A percentile compares a stretch with the other conserved stretches of the same genome.
These are phyloP conservation scores for Malurus cyaneus DNA, from an alignment of 2,113 vertebrate genomes.

Conservation along the genomic window DNA sequence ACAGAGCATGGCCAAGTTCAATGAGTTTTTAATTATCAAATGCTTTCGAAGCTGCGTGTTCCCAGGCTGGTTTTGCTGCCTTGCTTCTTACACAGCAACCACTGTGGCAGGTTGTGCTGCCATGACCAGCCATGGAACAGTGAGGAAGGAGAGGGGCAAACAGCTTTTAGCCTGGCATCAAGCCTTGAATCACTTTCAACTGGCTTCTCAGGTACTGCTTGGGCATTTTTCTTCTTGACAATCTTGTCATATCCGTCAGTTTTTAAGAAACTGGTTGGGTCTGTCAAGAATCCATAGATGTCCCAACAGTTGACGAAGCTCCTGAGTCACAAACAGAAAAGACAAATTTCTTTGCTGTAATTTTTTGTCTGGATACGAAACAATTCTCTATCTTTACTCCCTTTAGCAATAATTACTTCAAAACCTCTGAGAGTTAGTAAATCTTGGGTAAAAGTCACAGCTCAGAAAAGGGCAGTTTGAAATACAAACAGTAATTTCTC, in stretches of 20 bases:
- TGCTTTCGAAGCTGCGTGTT: background rate
- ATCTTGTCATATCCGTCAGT: background rate
- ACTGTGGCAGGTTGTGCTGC: background rate
- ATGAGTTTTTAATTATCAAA: background rate
- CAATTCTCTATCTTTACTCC: background rate
- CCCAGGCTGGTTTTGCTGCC: background rate
- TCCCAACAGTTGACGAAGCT: background rate
- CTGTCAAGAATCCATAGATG: background rate
- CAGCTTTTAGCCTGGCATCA: background rate
- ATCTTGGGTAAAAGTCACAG: slow-evolving; percentile 33
- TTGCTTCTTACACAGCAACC: background rate
- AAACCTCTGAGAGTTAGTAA: background rate
- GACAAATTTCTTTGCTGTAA: background rate
- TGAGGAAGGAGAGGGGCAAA: background rate
- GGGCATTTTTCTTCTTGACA: background rate
- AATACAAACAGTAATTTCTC: slow-evolving; percentile 19
- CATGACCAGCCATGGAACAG: background rate
- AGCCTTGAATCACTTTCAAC: background rate
- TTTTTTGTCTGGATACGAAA: slow-evolving; percentile 2
- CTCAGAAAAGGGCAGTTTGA: slow-evolving; percentile 2
- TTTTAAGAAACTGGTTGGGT: background rate
- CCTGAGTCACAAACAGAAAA: background rate
- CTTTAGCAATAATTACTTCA: slow-evolving; percentile 4
- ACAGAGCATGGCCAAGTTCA: background rate
- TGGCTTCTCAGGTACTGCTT: background rate